Conservation (phyloP, 2,797 vertebrate species). For the Bradypodion ventrale region DNA sequence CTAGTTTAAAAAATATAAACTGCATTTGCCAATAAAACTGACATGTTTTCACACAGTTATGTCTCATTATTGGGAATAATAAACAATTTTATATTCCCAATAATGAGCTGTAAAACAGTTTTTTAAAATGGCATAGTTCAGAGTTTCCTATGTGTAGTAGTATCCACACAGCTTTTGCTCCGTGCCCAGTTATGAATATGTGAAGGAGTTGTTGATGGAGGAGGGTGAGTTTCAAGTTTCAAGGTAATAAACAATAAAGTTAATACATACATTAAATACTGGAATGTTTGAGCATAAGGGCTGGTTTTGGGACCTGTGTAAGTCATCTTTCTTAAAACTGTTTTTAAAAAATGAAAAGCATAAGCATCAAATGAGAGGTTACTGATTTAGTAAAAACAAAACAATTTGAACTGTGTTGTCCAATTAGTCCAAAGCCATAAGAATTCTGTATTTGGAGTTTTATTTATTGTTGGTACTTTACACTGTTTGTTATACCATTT, state of each 20-base stretch:
- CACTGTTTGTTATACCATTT: constrained; percentile 16
- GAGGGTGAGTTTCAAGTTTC: not conserved
- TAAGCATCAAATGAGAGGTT: not conserved
- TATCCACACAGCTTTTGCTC: not conserved
- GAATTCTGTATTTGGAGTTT: not conserved
- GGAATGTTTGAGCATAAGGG: not conserved
- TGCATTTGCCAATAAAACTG: not conserved
- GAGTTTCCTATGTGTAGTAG: not conserved
- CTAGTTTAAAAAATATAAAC: not conserved
- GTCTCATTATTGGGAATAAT: too few species aligned
- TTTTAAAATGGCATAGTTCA: not conserved
- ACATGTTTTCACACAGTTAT: not conserved
- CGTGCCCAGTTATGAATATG: not conserved
- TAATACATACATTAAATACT: not conserved
- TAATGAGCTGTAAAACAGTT: not conserved
- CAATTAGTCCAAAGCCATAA: not conserved
- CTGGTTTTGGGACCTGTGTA: not conserved
- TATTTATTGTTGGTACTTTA: constrained; percentile 13
- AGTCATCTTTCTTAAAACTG: not conserved
- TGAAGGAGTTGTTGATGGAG: not conserved
- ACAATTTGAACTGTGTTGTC: not conserved
- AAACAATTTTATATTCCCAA: not conserved
- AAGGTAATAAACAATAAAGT: not conserved
- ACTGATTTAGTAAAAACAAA: not conserved
- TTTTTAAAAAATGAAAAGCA: not conserved